Evolutionary conservation across 1,140 invertebrate genomes (phyloP).

Genomic region (Polyergus mexicanus): DNA sequence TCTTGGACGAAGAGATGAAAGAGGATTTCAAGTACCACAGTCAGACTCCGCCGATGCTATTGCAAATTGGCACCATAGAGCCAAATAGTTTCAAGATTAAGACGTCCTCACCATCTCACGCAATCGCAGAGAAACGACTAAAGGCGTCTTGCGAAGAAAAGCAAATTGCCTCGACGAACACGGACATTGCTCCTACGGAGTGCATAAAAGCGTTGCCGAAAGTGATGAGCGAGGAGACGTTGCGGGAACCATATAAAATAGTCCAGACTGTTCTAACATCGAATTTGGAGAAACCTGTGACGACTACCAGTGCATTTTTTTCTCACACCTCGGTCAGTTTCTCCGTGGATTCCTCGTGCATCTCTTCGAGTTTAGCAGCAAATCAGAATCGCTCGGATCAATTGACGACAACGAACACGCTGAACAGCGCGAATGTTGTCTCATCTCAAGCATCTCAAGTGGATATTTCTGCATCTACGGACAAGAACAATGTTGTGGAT

Average conservation of each 20-base stretch:
- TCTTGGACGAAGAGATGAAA: constrained; percentile 87
- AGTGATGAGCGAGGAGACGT: constrained; percentile 80
- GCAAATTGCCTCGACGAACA: constrained; percentile 2
- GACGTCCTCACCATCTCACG: constrained; percentile 59
- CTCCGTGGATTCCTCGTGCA: constrained; percentile 39
- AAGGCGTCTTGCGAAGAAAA: constrained; percentile 65
- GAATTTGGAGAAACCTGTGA: constrained; percentile 57
- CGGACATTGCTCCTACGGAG: constrained; percentile 53
- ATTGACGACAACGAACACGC: constrained; percentile 32
- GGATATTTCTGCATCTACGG: constrained; percentile 21
- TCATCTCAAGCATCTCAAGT: constrained; percentile 46
- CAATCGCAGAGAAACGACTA: constrained; percentile 64
- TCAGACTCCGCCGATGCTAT: constrained; percentile 88
- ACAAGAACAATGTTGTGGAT: constrained; percentile 26
- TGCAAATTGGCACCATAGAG: constrained; percentile 89
- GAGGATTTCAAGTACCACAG: constrained; percentile 86
- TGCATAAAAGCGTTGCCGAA: constrained; percentile 80
- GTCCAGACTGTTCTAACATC: constrained; percentile 73
- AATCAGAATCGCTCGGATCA: constrained; percentile 54
- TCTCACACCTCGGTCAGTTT: constrained; percentile 49
- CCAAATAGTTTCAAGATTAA: constrained; percentile 86
- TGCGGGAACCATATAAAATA: constrained; percentile 83
- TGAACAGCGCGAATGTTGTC: constrained; percentile 19
- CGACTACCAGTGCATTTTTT: constrained; percentile 50
- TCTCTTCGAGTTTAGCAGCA: constrained; percentile 24